Conservation (phyloP, 2,888 invertebrate species). For the Nymphalis urticae region DNA sequence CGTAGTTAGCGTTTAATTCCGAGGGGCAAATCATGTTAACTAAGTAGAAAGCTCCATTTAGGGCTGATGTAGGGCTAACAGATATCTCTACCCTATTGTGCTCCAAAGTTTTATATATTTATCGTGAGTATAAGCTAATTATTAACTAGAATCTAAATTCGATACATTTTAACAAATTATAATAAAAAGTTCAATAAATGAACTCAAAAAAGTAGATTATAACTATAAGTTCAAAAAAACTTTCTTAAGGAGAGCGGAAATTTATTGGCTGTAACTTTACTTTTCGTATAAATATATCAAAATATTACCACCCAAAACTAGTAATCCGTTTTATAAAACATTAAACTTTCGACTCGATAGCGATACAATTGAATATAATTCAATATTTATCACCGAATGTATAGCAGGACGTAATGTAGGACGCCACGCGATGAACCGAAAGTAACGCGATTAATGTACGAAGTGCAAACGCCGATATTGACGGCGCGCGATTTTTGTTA, state of each 20-base stretch:
- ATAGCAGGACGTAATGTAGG: not conserved
- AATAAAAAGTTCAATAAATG: too few relatives aligned
- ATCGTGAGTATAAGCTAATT: not conserved
- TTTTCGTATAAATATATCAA: too few relatives aligned
- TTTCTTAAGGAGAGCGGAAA: too few relatives aligned
- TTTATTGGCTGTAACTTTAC: too few relatives aligned
- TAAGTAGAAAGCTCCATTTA: slow-evolving; percentile 72
- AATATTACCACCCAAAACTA: too few relatives aligned
- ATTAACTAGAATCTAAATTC: not conserved
- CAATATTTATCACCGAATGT: slow-evolving; percentile 19
- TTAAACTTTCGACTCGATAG: slow-evolving; percentile 11
- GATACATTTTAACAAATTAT: not conserved
- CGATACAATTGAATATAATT: slow-evolving; percentile 15
- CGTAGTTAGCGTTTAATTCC: slow-evolving; percentile 49
- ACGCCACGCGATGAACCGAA: slow-evolving; percentile 58
- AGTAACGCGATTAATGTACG: slow-evolving; percentile 66
- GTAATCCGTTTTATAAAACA: too few relatives aligned
- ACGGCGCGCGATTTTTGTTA: slow-evolving; percentile 31
- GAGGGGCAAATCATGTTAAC: slow-evolving; percentile 71
- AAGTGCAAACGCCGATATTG: slow-evolving; percentile 11
- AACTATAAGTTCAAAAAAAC: too few relatives aligned
- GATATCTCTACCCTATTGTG: slow-evolving; percentile 9
- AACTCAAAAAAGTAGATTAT: too few relatives aligned
- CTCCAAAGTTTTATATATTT: not conserved
- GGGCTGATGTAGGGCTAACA: slow-evolving; percentile 42